Conservation (phyloP, 1,140 invertebrate species). For the Lasioglossum baleicum region DNA sequence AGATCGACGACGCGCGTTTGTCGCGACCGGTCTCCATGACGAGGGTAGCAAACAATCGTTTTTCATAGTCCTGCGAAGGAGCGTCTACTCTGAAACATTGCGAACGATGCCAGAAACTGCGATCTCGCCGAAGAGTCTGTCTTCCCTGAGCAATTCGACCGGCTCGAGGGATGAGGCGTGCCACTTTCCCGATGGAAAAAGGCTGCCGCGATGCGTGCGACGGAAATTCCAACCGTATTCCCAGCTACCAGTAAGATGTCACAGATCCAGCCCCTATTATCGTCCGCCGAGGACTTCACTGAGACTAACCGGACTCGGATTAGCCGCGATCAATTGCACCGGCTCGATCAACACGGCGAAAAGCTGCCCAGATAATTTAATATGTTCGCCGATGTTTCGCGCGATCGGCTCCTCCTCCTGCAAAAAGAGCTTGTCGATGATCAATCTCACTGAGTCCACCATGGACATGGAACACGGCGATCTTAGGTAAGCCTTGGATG, state of each 20-base stretch:
- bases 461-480: constrained; percentile 50
- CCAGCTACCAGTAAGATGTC: constrained; percentile 60
- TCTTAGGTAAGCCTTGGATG: constrained; percentile 52
- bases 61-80: constrained; percentile 3
- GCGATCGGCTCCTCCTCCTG: constrained; percentile 30
- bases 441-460: constrained; percentile 63
- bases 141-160: constrained; percentile 28
- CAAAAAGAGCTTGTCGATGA: constrained; percentile 74
- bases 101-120: constrained; percentile 62
- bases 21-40: constrained; percentile 50
- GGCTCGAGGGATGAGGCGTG: constrained; percentile 37
- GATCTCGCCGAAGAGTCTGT: constrained; percentile 48
- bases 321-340: constrained; percentile 2
- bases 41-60: constrained; percentile 30
- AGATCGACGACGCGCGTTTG: not conserved
- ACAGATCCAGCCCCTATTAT: constrained; percentile 46
- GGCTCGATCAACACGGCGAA: constrained; percentile 34
- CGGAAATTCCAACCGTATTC: constrained; percentile 49
- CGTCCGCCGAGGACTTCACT: constrained; percentile 51
- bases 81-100: constrained; percentile 19
- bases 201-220: constrained; percentile 55
- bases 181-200: constrained; percentile 22
- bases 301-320: constrained; percentile 38
- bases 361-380: constrained; percentile 42
- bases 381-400: constrained; percentile 40